Percentiles rank a stretch among this genome's conserved stretches.
phyloP scores from a whole-genome alignment of 2,113 vertebrate genomes.

The Stictonetta naevosa region DNA sequence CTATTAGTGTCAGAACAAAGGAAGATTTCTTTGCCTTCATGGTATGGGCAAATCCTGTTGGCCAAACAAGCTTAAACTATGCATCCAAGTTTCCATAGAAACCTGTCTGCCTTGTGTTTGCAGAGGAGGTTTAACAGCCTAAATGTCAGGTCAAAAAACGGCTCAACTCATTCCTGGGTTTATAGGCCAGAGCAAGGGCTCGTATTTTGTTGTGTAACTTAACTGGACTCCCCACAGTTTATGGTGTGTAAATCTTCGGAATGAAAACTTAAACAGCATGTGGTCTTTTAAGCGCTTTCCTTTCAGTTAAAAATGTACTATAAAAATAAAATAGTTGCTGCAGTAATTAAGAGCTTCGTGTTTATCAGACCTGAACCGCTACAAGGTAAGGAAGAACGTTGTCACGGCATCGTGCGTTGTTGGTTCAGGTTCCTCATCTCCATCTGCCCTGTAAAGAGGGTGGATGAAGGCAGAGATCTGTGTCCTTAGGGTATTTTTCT shows the following conservation, averaged over 20 bases:
- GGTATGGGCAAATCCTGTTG: conserved; percentile 36
- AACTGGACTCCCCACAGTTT: background rate
- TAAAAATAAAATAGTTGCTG: background rate
- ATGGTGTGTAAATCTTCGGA: background rate
- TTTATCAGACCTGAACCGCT: background rate
- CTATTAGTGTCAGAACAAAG: conserved; percentile 8
- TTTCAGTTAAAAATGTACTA: background rate
- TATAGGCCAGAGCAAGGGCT: background rate
- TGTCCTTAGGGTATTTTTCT: conserved; percentile 37
- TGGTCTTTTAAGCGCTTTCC: background rate
- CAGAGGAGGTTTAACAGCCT: background rate
- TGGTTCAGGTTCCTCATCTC: background rate
- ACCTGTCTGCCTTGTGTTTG: background rate
- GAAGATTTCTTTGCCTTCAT: conserved; percentile 41
- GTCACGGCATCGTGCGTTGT: background rate
- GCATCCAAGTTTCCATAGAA: conserved; percentile 61
- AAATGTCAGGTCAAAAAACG: conserved; percentile 31
- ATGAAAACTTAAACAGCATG: background rate
- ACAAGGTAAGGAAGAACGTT: background rate
- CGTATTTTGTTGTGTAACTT: background rate
- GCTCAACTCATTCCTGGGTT: background rate
- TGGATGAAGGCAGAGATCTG: background rate
- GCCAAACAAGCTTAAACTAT: background rate
- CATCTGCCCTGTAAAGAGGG: background rate
- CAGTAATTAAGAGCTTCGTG: background rate